phyloP scores from a whole-genome alignment of 2,888 invertebrate species.

The Cynaeus angustus region DNA sequence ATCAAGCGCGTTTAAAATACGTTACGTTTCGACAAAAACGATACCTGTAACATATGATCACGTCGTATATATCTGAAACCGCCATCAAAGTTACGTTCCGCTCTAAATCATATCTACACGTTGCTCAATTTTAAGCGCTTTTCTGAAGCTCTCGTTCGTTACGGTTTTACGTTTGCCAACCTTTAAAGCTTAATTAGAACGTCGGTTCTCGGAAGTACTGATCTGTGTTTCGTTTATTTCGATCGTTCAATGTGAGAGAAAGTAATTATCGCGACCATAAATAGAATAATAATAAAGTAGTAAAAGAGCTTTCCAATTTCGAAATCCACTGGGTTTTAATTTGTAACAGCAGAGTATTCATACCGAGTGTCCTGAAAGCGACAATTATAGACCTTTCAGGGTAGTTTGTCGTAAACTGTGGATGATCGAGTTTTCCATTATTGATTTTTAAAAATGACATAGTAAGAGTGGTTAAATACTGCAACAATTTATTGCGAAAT shows the following conservation, averaged over 20 bases:
- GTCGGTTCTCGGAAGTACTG: background rate
- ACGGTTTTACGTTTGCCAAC: background rate
- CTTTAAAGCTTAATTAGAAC: background rate
- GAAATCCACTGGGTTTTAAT: too few species aligned
- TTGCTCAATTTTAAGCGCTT: conserved; percentile 20
- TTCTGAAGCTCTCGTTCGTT: conserved; percentile 10
- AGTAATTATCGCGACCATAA: background rate
- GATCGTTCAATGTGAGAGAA: background rate
- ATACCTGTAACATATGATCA: conserved; percentile 23
- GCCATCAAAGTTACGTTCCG: conserved; percentile 12
- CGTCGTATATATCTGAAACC: conserved; percentile 10
- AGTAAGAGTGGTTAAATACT: conserved; percentile 1
- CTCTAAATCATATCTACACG: conserved; percentile 33
- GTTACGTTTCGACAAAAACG: conserved; percentile 22
- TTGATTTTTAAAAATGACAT: background rate
- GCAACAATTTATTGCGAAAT: conserved; percentile 16
- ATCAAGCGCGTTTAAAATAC: conserved; percentile 38
- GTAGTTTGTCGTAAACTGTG: too few species aligned
- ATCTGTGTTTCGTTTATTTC: background rate
- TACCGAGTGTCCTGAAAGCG: too few species aligned
- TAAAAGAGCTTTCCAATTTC: too few species aligned
- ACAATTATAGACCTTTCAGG: too few species aligned
- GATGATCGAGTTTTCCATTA: background rate
- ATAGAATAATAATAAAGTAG: too few species aligned
- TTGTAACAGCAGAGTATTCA: too few species aligned